Conservation (phyloP, 2,113 vertebrate species). For the Ornithorhynchus anatinus region DNA sequence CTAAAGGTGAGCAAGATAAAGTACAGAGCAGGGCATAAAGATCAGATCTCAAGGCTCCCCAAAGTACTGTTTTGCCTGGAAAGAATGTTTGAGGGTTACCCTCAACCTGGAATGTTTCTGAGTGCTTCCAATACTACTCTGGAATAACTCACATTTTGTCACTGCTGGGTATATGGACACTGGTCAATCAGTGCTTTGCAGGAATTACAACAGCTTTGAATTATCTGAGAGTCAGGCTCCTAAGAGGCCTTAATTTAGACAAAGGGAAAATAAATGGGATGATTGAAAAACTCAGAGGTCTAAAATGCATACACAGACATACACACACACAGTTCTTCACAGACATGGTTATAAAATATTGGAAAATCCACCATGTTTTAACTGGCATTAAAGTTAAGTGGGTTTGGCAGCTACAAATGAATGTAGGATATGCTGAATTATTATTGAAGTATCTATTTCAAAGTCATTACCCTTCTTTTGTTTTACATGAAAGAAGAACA, state of each 20-base stretch:
- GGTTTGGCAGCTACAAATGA: not conserved
- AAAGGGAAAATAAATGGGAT: not conserved
- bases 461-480: not conserved
- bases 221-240: not conserved
- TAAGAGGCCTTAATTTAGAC: not conserved
- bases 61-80: not conserved
- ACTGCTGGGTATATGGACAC: not conserved
- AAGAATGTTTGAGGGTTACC: not conserved
- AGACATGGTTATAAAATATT: not conserved
- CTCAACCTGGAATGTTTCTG: not conserved
- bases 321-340: too few relatives aligned
- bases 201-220: not conserved
- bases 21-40: not conserved
- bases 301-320: too few relatives aligned
- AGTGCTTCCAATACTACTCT: not conserved
- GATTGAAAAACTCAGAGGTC: not conserved
- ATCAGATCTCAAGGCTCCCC: not conserved
- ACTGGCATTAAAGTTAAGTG: not conserved
- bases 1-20: not conserved
- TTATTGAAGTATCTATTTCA: not conserved
- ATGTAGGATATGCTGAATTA: not conserved
- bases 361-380: not conserved
- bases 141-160: not conserved
- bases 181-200: not conserved
- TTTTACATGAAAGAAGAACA: not conserved